These are phyloP conservation scores for Tachypleus tridentatus DNA, from an alignment of 1,140 invertebrate species.

Conservation along the genomic window DNA sequence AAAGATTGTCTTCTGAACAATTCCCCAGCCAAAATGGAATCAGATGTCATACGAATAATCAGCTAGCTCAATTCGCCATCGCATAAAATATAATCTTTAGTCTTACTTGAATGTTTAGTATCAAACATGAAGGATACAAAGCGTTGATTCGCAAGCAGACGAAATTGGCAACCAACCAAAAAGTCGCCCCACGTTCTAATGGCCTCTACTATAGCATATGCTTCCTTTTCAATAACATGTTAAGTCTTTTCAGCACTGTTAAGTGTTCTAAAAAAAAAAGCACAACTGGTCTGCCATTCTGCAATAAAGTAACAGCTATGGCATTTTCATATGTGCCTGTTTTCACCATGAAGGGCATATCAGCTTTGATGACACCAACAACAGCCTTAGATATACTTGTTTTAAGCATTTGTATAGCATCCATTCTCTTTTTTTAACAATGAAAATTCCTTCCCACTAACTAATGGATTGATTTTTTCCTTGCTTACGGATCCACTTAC, in stretches of 20 bases:
- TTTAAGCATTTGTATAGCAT: background rate
- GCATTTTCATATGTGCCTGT: constrained; percentile 2
- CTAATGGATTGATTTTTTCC: constrained; percentile 2
- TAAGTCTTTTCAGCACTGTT: constrained; percentile 5
- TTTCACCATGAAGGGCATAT: constrained; percentile 9
- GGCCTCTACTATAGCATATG: constrained; percentile 5
- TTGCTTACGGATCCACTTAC: background rate
- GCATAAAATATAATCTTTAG: constrained; percentile 14
- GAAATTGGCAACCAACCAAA: constrained; percentile 7
- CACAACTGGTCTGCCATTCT: constrained; percentile 7
- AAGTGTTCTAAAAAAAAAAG: constrained; percentile 10
- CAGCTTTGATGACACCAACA: background rate
- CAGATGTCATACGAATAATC: constrained; percentile 10
- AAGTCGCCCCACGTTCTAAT: constrained; percentile 5
- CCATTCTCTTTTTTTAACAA: background rate
- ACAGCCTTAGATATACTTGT: background rate
- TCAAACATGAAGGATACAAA: constrained; percentile 16
- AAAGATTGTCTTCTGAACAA: constrained; percentile 7
- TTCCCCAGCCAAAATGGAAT: constrained; percentile 9
- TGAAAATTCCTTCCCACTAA: constrained; percentile 1
- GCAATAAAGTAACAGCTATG: no score
- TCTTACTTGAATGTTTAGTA: constrained; percentile 9
- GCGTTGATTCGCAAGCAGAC: constrained; percentile 5
- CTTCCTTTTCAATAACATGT: constrained; percentile 13
- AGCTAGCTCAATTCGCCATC: constrained; percentile 15